Percentiles rank a stretch among this genome's conserved stretches.
phyloP scores from a whole-genome alignment of 2,797 vertebrate genomes.

The Bradypodion pumilum region DNA sequence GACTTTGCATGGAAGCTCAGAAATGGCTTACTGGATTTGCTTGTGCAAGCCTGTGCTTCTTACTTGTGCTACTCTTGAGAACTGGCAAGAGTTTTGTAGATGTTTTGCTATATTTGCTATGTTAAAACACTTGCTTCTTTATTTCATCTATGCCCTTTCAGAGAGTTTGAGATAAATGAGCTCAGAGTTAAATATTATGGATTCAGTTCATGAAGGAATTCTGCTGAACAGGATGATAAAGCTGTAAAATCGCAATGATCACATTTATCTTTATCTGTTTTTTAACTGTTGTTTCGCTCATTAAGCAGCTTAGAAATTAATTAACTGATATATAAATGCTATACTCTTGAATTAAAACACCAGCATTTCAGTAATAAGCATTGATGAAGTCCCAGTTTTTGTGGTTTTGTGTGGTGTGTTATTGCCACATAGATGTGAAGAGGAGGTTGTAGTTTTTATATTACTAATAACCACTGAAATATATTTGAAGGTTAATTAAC shows the following conservation, averaged over 20 bases:
- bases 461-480: not conserved
- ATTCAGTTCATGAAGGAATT: not conserved
- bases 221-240: not conserved
- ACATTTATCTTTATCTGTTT: not conserved
- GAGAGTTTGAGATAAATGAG: not conserved
- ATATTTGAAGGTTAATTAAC: not conserved
- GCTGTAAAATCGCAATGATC: not conserved
- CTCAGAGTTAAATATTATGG: too few species aligned
- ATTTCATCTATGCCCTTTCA: not conserved
- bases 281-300: not conserved
- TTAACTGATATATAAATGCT: not conserved
- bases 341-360: not conserved
- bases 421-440: not conserved
- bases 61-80: not conserved
- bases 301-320: not conserved
- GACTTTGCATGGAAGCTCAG: not conserved
- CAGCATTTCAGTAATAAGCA: not conserved
- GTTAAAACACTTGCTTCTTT: not conserved
- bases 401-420: not conserved
- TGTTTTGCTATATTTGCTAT: not conserved
- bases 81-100: not conserved
- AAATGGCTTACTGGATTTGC: not conserved
- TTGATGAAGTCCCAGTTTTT: not conserved
- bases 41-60: not conserved
- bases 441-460: not conserved